A percentile compares a stretch with the other conserved stretches of the same genome.
Conservation (phyloP, 2,797 vertebrate genomes). For the Chromobotia macracanthus region DNA sequence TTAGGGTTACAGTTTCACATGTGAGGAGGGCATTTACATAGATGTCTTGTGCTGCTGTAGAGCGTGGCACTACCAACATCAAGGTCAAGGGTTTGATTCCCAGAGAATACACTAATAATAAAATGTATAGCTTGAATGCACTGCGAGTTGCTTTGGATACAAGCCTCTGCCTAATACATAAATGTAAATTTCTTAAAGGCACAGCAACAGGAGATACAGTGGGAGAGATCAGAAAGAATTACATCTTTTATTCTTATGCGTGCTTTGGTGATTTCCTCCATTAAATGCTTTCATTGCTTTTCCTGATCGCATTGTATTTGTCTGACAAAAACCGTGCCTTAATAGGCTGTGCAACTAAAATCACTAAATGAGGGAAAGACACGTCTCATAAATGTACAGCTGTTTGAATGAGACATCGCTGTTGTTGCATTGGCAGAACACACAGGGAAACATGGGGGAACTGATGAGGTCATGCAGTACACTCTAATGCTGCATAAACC, state of each 20-base stretch:
- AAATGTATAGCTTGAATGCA: neutral
- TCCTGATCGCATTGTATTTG: conserved; percentile 16
- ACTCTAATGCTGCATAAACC: neutral
- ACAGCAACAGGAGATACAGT: neutral
- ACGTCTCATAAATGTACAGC: neutral
- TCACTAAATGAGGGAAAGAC: neutral
- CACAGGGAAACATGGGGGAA: neutral
- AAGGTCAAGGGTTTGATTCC: neutral
- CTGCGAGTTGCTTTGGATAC: neutral
- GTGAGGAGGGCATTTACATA: neutral
- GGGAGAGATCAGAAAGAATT: conserved; percentile 1
- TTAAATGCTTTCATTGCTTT: conserved; percentile 16
- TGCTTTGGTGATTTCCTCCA: conserved; percentile 3
- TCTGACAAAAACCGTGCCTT: conserved; percentile 22
- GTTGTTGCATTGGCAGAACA: neutral
- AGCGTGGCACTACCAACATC: neutral
- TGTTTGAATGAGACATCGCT: neutral
- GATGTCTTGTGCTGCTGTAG: neutral
- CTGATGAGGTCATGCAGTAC: neutral
- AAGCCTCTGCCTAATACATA: neutral
- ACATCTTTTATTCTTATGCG: neutral
- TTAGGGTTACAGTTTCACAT: neutral
- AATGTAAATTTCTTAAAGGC: conserved; percentile 1
- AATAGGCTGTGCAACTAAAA: conserved; percentile 9
- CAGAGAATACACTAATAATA: neutral